Evolutionary conservation across 2,797 vertebrate species (phyloP).

Genomic region (Hoplostethus mediterraneus): DNA sequence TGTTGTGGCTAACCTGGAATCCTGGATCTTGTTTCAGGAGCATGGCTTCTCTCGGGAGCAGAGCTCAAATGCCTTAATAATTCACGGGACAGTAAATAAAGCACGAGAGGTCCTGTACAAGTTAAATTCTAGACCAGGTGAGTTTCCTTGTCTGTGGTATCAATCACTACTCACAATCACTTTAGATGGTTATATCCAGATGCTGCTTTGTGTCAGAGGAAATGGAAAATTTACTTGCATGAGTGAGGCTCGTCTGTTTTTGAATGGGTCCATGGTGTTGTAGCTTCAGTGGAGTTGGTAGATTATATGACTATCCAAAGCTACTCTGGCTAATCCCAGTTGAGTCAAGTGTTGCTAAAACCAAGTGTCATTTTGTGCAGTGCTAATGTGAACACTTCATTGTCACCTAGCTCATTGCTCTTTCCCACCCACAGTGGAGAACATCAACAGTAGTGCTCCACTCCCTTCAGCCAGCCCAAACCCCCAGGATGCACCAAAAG

Average conservation of each 20-base stretch:
- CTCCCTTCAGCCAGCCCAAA: constrained; percentile 57
- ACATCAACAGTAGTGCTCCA: constrained; percentile 55
- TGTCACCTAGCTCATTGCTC: not conserved
- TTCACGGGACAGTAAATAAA: constrained; percentile 81
- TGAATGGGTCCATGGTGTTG: not conserved
- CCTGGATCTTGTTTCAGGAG: constrained; percentile 65
- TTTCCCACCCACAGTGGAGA: constrained; percentile 34
- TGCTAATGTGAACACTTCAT: not conserved
- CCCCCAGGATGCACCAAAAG: constrained; percentile 11
- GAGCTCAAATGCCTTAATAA: constrained; percentile 84
- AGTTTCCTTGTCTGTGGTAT: constrained; percentile 15
- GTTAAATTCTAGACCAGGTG: constrained; percentile 67
- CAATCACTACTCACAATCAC: not conserved
- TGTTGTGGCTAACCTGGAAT: not conserved
- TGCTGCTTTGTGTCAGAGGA: not conserved
- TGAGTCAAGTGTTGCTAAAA: not conserved
- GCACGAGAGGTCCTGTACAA: constrained; percentile 75
- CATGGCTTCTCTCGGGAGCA: constrained; percentile 81
- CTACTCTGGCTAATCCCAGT: not conserved
- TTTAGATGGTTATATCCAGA: too few species aligned
- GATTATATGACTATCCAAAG: not conserved
- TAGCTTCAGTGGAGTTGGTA: too few species aligned
- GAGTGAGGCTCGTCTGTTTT: not conserved
- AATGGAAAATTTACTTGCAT: not conserved
- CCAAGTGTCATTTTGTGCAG: not conserved